Conservation (phyloP, 1,140 invertebrate species). For the fruit fly (Drosophila melanogaster) region DNA sequence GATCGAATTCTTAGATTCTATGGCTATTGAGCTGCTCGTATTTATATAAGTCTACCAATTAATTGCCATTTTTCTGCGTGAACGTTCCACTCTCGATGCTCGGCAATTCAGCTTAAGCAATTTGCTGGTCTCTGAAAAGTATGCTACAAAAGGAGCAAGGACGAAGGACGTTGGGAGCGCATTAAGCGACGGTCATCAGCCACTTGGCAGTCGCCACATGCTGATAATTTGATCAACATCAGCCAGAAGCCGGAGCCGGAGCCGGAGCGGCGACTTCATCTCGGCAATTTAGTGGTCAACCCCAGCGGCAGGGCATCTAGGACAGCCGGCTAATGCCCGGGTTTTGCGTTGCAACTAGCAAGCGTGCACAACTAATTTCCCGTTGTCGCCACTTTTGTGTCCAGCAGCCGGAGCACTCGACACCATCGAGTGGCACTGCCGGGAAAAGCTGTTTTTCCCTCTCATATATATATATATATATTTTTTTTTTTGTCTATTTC, state of each 20-base stretch:
- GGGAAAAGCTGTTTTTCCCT: conserved; percentile 20
- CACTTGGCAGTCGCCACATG: conserved; percentile 66
- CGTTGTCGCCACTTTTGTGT: conserved; percentile 68
- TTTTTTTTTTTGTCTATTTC: conserved; percentile 1
- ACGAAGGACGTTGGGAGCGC: neutral
- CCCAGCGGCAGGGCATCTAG: conserved; percentile 39
- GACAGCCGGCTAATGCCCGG: conserved; percentile 54
- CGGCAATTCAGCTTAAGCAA: conserved; percentile 53
- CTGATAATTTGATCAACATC: conserved; percentile 80
- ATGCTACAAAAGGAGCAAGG: conserved; percentile 46
- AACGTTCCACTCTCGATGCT: conserved; percentile 4
- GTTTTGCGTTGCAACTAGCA: conserved; percentile 57
- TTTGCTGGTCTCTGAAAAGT: conserved; percentile 64
- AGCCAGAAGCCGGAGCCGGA: conserved; percentile 17
- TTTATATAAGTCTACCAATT: no score
- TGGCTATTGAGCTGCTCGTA: no score
- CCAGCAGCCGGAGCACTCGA: conserved; percentile 46
- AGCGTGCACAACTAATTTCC: conserved; percentile 75
- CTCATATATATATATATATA: neutral
- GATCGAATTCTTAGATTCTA: no score
- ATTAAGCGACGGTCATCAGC: conserved; percentile 42
- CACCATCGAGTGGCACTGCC: conserved; percentile 50
- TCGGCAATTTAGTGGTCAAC: conserved; percentile 77
- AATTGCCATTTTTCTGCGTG: conserved; percentile 3
- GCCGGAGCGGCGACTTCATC: conserved; percentile 55